A percentile compares a stretch with the other conserved stretches of the same genome.
These are phyloP conservation scores for Megaceryle torquata DNA, from an alignment of 2,113 vertebrate species.

Conservation along the genomic window DNA sequence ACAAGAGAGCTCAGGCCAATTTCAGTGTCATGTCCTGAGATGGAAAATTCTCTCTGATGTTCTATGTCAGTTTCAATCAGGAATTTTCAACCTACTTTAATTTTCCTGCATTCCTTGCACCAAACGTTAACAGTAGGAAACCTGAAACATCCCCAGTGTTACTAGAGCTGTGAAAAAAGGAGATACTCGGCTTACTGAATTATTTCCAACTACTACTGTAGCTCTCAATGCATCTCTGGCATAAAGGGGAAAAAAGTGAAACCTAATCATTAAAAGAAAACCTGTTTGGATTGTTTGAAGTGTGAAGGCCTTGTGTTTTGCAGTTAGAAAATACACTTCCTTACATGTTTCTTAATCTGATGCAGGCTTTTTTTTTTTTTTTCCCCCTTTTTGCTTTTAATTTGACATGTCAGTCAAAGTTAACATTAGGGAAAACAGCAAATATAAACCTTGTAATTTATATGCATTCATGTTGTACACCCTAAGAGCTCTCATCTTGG, in stretches of 20 bases:
- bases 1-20: background rate
- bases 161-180: conserved; percentile 19
- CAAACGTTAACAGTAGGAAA: conserved; percentile 31
- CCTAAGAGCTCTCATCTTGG: conserved; percentile 31
- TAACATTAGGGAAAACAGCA: conserved; percentile 46
- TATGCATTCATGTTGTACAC: background rate
- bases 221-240: background rate
- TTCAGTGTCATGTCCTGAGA: background rate
- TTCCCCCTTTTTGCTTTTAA: conserved; percentile 4
- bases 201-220: conserved; percentile 24
- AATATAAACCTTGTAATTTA: conserved; percentile 11
- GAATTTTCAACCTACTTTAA: conserved; percentile 5
- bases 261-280: conserved; percentile 60
- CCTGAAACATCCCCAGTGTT: conserved; percentile 8
- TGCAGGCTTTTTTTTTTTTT: background rate
- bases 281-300: conserved; percentile 34
- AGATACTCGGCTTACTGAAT: background rate
- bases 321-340: background rate
- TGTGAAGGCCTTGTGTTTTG: conserved; percentile 36
- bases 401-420: conserved; percentile 32
- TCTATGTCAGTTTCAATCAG: background rate
- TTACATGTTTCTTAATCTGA: conserved; percentile 22
- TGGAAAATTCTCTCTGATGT: background rate
- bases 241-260: conserved; percentile 17
- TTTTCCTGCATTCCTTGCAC: background rate